phyloP scores from a whole-genome alignment of 2,888 invertebrate species.

The Drosophila rubida region DNA sequence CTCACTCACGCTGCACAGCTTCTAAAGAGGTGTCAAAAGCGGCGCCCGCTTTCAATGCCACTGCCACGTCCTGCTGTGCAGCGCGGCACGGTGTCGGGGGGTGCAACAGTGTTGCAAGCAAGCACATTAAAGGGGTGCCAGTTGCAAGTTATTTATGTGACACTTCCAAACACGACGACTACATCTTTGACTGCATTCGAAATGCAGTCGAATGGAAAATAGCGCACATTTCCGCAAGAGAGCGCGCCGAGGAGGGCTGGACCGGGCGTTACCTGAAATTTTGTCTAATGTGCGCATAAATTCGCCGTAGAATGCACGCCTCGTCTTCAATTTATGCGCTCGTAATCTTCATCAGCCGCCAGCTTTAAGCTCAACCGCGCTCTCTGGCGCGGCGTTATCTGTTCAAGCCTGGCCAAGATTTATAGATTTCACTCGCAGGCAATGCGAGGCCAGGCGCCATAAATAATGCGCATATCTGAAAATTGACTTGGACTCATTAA shows the following conservation, averaged over 20 bases:
- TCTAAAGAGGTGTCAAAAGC: slow-evolving; percentile 44
- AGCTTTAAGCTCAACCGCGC: not conserved
- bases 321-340: slow-evolving; percentile 30
- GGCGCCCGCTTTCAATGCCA: slow-evolving; percentile 19
- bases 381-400: slow-evolving; percentile 35
- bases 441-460: slow-evolving; percentile 22
- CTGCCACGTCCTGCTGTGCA: slow-evolving; percentile 44
- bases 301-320: slow-evolving; percentile 24
- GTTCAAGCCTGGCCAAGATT: slow-evolving; percentile 58
- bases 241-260: not conserved
- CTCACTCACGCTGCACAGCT: not conserved
- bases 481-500: slow-evolving; percentile 66
- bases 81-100: slow-evolving; percentile 3
- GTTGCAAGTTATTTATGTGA: slow-evolving; percentile 59
- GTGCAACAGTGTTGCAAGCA: slow-evolving; percentile 34
- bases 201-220: slow-evolving; percentile 66
- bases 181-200: slow-evolving; percentile 25
- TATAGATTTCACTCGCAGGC: slow-evolving; percentile 56
- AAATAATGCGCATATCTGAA: slow-evolving; percentile 52
- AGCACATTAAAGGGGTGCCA: slow-evolving; percentile 24
- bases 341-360: slow-evolving; percentile 15
- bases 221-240: not conserved
- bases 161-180: slow-evolving; percentile 55
- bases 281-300: slow-evolving; percentile 61
- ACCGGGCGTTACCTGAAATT: slow-evolving; percentile 33